Percentiles rank a stretch among this genome's conserved stretches.
phyloP scores from a whole-genome alignment of 2,113 vertebrate species.

The Xenopus borealis region DNA sequence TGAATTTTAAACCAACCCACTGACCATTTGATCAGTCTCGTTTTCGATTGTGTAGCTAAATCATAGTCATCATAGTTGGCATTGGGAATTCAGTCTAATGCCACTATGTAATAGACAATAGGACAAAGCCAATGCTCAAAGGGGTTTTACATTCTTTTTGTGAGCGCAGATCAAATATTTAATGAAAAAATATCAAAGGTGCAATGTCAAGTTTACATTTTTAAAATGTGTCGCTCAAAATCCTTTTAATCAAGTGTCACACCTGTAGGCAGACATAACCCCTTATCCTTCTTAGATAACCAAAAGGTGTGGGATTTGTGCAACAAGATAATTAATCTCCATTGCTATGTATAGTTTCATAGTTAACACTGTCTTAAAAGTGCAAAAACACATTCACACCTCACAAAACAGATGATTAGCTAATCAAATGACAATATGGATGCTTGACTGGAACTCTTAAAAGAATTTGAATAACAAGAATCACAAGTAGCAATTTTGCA shows the following conservation, averaged over 20 bases:
- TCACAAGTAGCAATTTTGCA: constrained; percentile 48
- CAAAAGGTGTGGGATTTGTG: constrained; percentile 67
- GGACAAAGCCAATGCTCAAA: constrained; percentile 39
- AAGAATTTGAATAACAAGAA: constrained; percentile 57
- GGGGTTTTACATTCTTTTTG: constrained; percentile 50
- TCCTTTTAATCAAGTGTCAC: constrained; percentile 63
- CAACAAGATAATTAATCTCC: constrained; percentile 75
- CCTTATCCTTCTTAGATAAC: constrained; percentile 64
- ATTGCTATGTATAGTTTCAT: constrained; percentile 78
- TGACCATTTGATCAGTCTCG: too few relatives aligned
- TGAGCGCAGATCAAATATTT: constrained; percentile 51
- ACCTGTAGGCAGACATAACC: constrained; percentile 63
- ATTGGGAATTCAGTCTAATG: too few relatives aligned
- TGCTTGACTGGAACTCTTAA: constrained; percentile 63
- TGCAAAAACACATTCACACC: constrained; percentile 76
- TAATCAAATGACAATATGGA: constrained; percentile 76
- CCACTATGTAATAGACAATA: constrained; percentile 36
- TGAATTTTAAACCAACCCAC: too few relatives aligned
- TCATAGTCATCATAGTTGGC: too few relatives aligned
- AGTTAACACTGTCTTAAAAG: constrained; percentile 75
- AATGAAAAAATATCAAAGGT: constrained; percentile 58
- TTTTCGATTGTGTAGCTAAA: too few relatives aligned
- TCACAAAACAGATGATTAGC: constrained; percentile 71
- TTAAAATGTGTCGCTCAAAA: constrained; percentile 57
- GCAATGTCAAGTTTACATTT: constrained; percentile 49